Base-by-base conservation (phyloP, 2,113 vertebrate species). In the Mesitornis unicolor region DNA sequence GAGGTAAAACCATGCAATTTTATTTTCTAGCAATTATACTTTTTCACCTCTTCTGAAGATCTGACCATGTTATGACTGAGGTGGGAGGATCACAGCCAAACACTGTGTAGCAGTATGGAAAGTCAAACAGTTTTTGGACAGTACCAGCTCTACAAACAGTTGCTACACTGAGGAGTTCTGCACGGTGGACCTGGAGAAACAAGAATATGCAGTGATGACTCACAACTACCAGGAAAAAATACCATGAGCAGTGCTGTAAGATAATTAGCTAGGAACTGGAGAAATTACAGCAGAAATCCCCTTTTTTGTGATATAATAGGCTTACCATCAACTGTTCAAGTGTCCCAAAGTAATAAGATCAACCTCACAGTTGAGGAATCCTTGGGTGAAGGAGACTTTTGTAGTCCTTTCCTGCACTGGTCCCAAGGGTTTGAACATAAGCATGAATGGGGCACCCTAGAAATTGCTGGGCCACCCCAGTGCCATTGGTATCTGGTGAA, bases 351-450 rank as follows among this genome's bases (percentile, higher is more conserved):
- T 67, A 90, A 18, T 80, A 84, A 63, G 53, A 75, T 86, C 61
- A 77, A 6, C 28, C 40, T 92, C n/a, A 70, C 9, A 84, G 21
- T 0, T 31, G 76, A 86, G 60, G 84, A 84, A 86, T 74, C 81
- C 42, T 76, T 93, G 73, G 43, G 60, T 84, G 79, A 91, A 94
- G 88, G 90, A 94, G 88, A 94, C 54, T 73, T 84, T 57, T 38
- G 29, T 12, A 47, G 48, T 16, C 42, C 20, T 74, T 84, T 84
- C 36, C 83, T 60, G 51, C 33, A 15, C 33, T 2, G 4, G 8
- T 77, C 47, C 47, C 21, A 64, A 31, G 45, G 31, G 21, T 0
- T 4, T 17, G 38, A 78, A 43, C 9, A 56, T 28, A 16, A 64
- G 7, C 5, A 1, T 26, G 83, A 67, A 40, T 6, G 26, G 42